phyloP scores from a whole-genome alignment of 1,140 invertebrate species.

The Chrysopa pallens region DNA sequence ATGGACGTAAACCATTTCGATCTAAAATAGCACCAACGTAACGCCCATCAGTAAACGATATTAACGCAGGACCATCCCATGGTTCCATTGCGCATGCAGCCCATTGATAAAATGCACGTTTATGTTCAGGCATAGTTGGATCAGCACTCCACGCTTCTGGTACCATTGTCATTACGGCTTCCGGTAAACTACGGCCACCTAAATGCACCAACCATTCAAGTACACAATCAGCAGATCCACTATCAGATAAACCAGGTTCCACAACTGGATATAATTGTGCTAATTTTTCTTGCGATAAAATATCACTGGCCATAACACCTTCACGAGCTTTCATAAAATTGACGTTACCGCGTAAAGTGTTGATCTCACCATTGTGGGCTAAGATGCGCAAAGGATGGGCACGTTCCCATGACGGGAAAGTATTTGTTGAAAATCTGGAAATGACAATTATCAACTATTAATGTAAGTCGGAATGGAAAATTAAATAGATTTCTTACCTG shows the following conservation, averaged over 20 bases:
- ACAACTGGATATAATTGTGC: conserved; percentile 91
- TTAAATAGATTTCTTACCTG: conserved; percentile 16
- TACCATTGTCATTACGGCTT: conserved; percentile 98
- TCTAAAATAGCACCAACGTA: conserved; percentile 73
- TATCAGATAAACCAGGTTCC: conserved; percentile 94
- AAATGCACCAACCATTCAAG: conserved; percentile 92
- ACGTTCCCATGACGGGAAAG: conserved; percentile 97
- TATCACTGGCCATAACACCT: conserved; percentile 84
- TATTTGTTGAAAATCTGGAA: conserved; percentile 88
- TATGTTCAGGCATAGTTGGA: conserved; percentile 75
- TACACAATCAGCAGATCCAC: conserved; percentile 92
- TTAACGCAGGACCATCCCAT: conserved; percentile 92
- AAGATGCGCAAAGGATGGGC: conserved; percentile 93
- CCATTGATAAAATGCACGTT: conserved; percentile 94
- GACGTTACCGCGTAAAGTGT: conserved; percentile 92
- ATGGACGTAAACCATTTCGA: conserved; percentile 92
- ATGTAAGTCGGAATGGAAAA: background rate
- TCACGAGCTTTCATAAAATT: conserved; percentile 98
- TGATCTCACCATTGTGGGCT: conserved; percentile 99
- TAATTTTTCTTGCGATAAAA: conserved; percentile 53
- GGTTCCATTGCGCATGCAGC: conserved; percentile 95
- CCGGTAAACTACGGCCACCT: conserved; percentile 74
- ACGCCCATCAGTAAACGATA: conserved; percentile 97
- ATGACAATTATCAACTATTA: background rate
- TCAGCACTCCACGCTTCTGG: conserved; percentile 99